Base-by-base conservation (phyloP, 2,797 vertebrate species). In the Betta splendens region DNA sequence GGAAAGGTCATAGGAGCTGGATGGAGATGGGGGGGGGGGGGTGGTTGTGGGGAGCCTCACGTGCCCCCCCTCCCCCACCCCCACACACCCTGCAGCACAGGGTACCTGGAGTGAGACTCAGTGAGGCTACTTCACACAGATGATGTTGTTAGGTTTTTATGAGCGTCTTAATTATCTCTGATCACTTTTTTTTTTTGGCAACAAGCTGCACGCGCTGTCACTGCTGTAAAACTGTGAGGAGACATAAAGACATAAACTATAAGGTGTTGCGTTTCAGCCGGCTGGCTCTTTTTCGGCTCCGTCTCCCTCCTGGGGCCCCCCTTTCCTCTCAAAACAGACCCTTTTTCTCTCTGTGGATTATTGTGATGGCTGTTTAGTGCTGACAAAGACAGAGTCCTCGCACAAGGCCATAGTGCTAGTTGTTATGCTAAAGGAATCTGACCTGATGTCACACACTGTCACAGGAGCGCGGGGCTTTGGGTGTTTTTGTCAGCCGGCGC, bases 351-450 rank as follows among this genome's bases (percentile, higher is more conserved):
- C 53, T 47, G 36, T 44, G 71, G 64, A 55, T 68, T 51, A 55
- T 68, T 51, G 68, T 63, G 69, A 39, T 2, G 48, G 45, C 4
- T 36, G 66, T 80, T 81, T 86, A 81, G 72, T 80, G 88, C 87
- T 85, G 83, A 89, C 84, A 85, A 81, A 87, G 78, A 66, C 70
- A 9, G 66, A 71, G 38, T 80, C 73, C 64, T 81, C 84, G 59
- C 81, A 55, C 68, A 50, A 46, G 61, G 65, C 72, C 50, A 13
- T 44, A 64, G 73, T 49, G 63, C 42, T 77, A 77, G 89, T 89
- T 89, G 87, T 87, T 89, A 86, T 85, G 88, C 73, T 84, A 82
- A 86, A 89, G 79, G 87, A 89, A 89, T 88, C 88, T 89, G 89
- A 91, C 88, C 88, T 86, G 85, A 87, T 88, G 87, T 86, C 88